phyloP scores from a whole-genome alignment of 2,113 vertebrate species.

The Dromas ardeola region DNA sequence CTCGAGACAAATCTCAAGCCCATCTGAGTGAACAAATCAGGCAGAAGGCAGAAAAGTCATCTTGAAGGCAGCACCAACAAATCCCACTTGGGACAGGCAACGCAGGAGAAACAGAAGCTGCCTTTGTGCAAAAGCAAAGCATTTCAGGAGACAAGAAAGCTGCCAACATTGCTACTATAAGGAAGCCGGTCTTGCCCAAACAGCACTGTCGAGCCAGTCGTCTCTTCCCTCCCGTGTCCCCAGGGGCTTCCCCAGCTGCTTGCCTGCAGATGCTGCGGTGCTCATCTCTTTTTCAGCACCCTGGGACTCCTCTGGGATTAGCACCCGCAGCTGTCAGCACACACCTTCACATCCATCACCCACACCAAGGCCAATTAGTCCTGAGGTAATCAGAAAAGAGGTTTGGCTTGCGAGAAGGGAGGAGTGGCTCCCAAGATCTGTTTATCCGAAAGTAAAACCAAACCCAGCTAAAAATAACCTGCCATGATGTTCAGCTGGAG shows the following conservation, averaged over 20 bases:
- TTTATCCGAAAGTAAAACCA: conserved; percentile 36
- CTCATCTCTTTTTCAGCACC: neutral
- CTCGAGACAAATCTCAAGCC: neutral
- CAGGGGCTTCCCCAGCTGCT: neutral
- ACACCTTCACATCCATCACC: neutral
- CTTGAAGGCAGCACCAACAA: neutral
- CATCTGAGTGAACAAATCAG: neutral
- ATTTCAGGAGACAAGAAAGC: neutral
- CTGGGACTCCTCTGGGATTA: neutral
- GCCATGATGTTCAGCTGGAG: neutral
- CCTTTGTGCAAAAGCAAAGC: neutral
- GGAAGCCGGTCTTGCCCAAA: neutral
- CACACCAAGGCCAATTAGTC: neutral
- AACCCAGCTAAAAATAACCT: neutral
- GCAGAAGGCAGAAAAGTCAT: neutral
- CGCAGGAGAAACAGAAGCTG: neutral
- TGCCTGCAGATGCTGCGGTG: accelerated
- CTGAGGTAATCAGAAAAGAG: neutral
- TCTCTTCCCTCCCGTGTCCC: neutral
- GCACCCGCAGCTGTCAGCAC: neutral
- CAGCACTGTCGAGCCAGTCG: accelerated
- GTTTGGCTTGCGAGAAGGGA: neutral
- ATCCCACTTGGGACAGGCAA: neutral
- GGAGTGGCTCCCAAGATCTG: neutral
- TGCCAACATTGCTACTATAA: neutral